Conservation (phyloP, 2,113 vertebrate genomes). For the Suncus etruscus region DNA sequence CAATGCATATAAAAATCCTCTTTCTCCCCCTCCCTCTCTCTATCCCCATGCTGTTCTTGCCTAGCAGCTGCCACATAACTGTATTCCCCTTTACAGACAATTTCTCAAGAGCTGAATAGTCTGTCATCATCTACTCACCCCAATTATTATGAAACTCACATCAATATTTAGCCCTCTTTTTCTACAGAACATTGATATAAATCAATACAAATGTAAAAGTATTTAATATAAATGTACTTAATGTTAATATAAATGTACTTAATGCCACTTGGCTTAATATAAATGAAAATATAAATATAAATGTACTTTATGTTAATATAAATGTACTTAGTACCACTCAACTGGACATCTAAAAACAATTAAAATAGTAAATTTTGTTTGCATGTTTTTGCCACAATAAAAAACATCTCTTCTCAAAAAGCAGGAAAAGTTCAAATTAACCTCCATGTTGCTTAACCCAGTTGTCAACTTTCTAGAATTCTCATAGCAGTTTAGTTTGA, state of each 20-base stretch:
- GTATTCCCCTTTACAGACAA: background rate
- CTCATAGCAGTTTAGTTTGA: slow-evolving; percentile 44
- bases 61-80: background rate
- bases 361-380: slow-evolving; percentile 2
- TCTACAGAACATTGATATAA: background rate
- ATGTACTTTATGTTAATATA: background rate
- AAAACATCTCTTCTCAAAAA: slow-evolving; percentile 17
- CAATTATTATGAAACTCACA: background rate
- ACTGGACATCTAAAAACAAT: background rate
- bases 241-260: background rate
- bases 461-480: slow-evolving; percentile 9
- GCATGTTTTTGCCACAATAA: background rate
- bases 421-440: background rate
- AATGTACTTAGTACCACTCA: background rate
- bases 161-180: background rate
- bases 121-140: background rate
- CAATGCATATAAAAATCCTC: background rate
- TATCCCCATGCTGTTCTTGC: background rate
- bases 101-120: slow-evolving; percentile 12
- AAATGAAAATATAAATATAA: background rate
- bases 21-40: background rate
- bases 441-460: slow-evolving; percentile 44
- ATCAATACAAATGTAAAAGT: background rate
- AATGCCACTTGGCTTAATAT: background rate
- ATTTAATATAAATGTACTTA: no score